These are phyloP conservation scores for Saccopteryx bilineata DNA, from an alignment of 2,113 vertebrate species.

Conservation along the genomic window DNA sequence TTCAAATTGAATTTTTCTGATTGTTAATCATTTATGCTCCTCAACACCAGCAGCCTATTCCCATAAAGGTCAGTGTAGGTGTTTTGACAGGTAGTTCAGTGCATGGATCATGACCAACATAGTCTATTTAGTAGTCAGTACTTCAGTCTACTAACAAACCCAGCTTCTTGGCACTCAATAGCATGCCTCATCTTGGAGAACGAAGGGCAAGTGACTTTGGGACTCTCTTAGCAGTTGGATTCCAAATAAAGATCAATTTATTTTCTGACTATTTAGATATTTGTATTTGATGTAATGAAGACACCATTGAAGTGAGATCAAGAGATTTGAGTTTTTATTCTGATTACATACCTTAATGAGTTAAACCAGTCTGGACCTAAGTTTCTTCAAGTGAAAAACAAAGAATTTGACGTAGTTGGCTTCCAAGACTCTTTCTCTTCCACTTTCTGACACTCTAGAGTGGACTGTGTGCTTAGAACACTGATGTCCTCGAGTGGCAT, in stretches of 20 bases:
- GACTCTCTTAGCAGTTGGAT: background rate
- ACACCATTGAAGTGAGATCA: slow-evolving; percentile 3
- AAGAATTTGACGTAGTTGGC: background rate
- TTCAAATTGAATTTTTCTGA: background rate
- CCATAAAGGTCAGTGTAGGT: background rate
- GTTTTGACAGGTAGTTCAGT: background rate
- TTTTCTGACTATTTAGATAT: background rate
- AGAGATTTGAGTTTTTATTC: slow-evolving; percentile 26
- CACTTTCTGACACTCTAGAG: background rate
- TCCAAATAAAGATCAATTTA: slow-evolving; percentile 19
- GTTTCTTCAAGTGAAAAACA: background rate
- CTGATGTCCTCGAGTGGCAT: background rate
- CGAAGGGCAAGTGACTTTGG: background rate
- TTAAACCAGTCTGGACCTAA: background rate
- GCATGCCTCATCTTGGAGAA: background rate
- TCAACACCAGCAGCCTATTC: background rate
- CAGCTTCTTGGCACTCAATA: background rate
- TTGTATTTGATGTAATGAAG: slow-evolving; percentile 51
- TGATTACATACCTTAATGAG: background rate
- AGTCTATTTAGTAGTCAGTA: background rate
- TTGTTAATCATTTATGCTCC: background rate
- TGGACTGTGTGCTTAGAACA: background rate
- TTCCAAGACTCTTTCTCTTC: background rate
- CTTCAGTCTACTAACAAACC: background rate
- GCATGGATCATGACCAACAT: too few relatives aligned